Evolutionary conservation across 2,113 vertebrate species (phyloP), one percentile per base, ranked within the genome.

Genomic region (Nesoenas mayeri): DNA sequence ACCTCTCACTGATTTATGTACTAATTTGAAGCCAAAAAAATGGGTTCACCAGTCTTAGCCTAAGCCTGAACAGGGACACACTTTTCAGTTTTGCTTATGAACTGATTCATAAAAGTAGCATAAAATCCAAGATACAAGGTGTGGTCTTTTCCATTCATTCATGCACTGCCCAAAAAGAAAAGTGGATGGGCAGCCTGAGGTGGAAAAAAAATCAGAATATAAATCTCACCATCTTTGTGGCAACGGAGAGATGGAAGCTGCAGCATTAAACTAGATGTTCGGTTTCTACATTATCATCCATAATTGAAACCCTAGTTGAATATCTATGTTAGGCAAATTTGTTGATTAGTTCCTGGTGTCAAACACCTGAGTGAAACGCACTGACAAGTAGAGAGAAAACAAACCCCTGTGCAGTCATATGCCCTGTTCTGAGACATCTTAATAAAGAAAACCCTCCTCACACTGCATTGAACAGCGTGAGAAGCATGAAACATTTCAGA

Each of bases 241-340:
- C 16, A 40, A 26, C 48, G 34, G 24, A 51, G 14, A 66, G 15
- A 69, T 8, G 9, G 7, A 54, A 67, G 47, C 25, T 48, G 29
- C 15, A 81, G 54, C 13, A 9, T 16, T 47, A 51, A 44, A 53
- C 25, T n/a, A 19, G 15, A 32, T 14, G 11, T 48, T 64, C 58
- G 62, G 50, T 28, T 69, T 64, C 38, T 32, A 47, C 0, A 0
- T 47, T 20, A 36, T 3, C 0, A 2, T 31, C 64, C 13, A 3
- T 26, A 38, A 61, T 20, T 38, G 62, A 88, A 83, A 20, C 8
- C 25, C 31, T 34, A 38, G 51, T 31, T 6, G 6, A 74, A 2
- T 9, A 34, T 9, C 26, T 40, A 32, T 19, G 5, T 60, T 44
- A 51, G 31, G 29, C 7, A 47, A 61, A 51, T 56, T 9, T 36